phyloP scores from a whole-genome alignment of 2,113 vertebrate species.

The Drymodes brunneopygia region DNA sequence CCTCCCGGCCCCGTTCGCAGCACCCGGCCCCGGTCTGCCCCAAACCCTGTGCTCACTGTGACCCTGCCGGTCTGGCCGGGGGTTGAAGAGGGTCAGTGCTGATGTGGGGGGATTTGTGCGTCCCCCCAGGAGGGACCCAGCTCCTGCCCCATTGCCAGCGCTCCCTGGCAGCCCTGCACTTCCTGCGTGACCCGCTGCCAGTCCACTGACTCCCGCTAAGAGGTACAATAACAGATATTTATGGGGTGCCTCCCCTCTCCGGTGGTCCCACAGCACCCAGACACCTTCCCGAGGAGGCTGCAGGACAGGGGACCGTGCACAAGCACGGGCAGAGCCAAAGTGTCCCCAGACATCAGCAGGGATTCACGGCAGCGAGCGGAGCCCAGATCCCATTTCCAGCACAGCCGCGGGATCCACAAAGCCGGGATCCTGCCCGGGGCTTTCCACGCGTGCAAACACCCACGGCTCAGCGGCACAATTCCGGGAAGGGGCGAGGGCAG shows the following conservation, averaged over 20 bases:
- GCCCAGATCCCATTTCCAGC: not conserved
- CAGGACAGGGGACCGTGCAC: not conserved
- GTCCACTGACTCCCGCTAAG: not conserved
- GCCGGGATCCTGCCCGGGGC: rapidly evolving
- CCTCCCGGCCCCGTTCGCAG: not conserved
- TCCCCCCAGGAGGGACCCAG: not conserved
- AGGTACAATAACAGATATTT: rapidly evolving
- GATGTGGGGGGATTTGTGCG: not conserved
- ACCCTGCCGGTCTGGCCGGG: rapidly evolving
- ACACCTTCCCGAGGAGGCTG: not conserved
- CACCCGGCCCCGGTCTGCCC: not conserved
- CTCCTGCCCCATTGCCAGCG: not conserved
- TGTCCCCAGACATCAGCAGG: rapidly evolving
- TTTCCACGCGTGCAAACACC: rapidly evolving
- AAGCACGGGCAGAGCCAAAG: rapidly evolving
- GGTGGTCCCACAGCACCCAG: not conserved
- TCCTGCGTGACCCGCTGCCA: rapidly evolving
- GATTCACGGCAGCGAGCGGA: rapidly evolving
- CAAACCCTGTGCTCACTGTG: rapidly evolving
- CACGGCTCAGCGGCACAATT: not conserved
- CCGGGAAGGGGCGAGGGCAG: rapidly evolving
- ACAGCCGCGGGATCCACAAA: rapidly evolving
- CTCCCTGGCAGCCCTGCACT: not conserved
- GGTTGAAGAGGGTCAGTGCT: rapidly evolving
- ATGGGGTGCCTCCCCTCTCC: rapidly evolving